Evolutionary conservation across 2,888 invertebrate species (phyloP).

Genomic region (Salpingus planirostris): DNA sequence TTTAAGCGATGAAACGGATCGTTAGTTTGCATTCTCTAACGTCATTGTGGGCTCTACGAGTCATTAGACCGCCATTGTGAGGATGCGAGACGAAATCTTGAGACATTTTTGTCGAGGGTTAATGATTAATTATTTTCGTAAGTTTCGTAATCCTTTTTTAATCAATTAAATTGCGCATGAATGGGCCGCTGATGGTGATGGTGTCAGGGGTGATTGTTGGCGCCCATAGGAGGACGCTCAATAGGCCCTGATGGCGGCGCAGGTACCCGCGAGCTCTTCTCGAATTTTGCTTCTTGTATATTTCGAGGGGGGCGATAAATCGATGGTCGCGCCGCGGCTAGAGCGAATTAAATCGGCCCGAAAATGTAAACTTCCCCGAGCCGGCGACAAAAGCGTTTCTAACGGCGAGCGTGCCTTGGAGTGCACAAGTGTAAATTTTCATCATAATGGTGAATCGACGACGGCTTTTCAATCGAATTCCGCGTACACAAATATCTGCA

Average conservation of each 20-base stretch:
- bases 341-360: slow-evolving; percentile 39
- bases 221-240: slow-evolving; percentile 26
- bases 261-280: too few relatives aligned
- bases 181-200: slow-evolving; percentile 25
- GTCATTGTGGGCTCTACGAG: slow-evolving; percentile 37
- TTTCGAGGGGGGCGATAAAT: too few relatives aligned
- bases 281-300: too few relatives aligned
- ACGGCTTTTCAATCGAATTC: slow-evolving; percentile 41
- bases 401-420: slow-evolving; percentile 34
- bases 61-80: slow-evolving; percentile 38
- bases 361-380: slow-evolving; percentile 35
- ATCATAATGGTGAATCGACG: slow-evolving; percentile 42
- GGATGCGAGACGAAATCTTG: slow-evolving; percentile 31
- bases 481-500: slow-evolving; percentile 41
- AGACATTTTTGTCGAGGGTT: slow-evolving; percentile 33
- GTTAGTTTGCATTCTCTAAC: slow-evolving; percentile 39
- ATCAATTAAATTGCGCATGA: slow-evolving; percentile 34
- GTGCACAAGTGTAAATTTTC: slow-evolving; percentile 45
- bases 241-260: slow-evolving; percentile 15
- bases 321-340: too few relatives aligned
- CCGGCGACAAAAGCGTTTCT: slow-evolving; percentile 27
- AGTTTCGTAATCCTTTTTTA: slow-evolving; percentile 36
- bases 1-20: slow-evolving; percentile 39
- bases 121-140: slow-evolving; percentile 39
- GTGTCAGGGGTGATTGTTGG: slow-evolving; percentile 27